Conservation (phyloP, 30 jellyfish, hydroid and myxozoan genomes). For the Aurelia sp. region DNA sequence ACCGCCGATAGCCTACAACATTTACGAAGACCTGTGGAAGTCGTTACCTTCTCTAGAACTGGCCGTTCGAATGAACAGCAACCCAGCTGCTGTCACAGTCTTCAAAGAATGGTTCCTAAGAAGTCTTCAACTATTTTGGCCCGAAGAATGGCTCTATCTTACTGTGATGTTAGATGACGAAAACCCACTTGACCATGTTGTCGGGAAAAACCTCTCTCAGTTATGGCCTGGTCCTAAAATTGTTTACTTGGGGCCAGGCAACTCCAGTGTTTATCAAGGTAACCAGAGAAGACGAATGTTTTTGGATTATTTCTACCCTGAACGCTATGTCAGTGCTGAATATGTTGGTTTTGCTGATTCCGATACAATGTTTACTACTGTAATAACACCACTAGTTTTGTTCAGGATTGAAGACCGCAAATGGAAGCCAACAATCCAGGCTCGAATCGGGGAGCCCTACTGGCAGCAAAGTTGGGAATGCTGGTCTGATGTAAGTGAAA, state of each 20-base stretch:
- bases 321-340: constrained; percentile 7
- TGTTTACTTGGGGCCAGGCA: constrained; percentile 30
- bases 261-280: not conserved
- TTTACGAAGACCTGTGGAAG: not conserved
- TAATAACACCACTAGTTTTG: constrained; percentile 36
- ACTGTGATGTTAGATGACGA: constrained; percentile 30
- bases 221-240: constrained; percentile 21
- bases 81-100: not conserved
- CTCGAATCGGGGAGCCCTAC: not conserved
- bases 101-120: not conserved
- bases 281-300: constrained; percentile 30
- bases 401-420: not conserved
- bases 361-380: constrained; percentile 37
- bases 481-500: constrained; percentile 8
- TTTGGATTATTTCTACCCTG: not conserved
- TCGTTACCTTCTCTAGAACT: not conserved
- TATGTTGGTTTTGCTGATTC: constrained; percentile 68
- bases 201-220: constrained; percentile 5
- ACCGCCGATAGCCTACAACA: no score
- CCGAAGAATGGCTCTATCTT: not conserved
- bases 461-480: not conserved
- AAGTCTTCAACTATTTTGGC: constrained; percentile 28
- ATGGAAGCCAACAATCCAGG: not conserved
- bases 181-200: constrained; percentile 13
- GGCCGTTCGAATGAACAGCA: constrained; percentile 7